phyloP scores from a whole-genome alignment of 2,113 vertebrate genomes.

The Bubo bubo region DNA sequence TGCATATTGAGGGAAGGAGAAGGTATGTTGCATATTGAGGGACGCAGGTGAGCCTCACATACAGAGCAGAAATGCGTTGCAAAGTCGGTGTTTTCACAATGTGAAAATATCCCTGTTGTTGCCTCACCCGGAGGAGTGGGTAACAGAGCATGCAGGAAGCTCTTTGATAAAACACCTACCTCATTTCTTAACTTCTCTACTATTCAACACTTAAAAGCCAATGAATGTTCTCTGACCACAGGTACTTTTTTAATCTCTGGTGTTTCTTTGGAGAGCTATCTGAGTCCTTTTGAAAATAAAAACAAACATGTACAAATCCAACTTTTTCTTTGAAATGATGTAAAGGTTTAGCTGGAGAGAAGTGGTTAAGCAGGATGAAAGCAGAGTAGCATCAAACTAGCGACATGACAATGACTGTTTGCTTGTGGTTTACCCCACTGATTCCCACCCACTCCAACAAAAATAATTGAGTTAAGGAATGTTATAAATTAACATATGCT shows the following conservation, averaged over 20 bases:
- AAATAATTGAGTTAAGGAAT: background rate
- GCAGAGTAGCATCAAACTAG: background rate
- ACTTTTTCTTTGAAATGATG: background rate
- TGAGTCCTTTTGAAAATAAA: background rate
- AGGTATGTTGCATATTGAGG: background rate
- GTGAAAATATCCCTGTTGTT: background rate
- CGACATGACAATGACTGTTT: background rate
- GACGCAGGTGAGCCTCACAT: background rate
- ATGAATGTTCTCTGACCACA: background rate
- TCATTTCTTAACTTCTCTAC: background rate
- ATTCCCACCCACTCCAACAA: background rate
- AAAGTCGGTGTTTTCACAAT: background rate
- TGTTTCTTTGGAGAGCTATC: background rate
- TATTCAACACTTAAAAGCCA: background rate
- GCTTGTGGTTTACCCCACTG: background rate
- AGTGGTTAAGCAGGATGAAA: background rate
- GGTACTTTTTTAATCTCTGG: background rate
- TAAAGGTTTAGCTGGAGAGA: background rate
- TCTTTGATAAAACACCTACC: background rate
- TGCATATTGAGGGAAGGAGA: background rate
- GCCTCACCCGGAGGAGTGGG: background rate
- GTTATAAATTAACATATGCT: background rate
- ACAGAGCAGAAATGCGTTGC: background rate
- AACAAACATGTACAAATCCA: background rate
- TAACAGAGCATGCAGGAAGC: background rate